Evolutionary conservation across 1,140 invertebrate genomes (phyloP).

Genomic region (Chrysomallon squamiferum): DNA sequence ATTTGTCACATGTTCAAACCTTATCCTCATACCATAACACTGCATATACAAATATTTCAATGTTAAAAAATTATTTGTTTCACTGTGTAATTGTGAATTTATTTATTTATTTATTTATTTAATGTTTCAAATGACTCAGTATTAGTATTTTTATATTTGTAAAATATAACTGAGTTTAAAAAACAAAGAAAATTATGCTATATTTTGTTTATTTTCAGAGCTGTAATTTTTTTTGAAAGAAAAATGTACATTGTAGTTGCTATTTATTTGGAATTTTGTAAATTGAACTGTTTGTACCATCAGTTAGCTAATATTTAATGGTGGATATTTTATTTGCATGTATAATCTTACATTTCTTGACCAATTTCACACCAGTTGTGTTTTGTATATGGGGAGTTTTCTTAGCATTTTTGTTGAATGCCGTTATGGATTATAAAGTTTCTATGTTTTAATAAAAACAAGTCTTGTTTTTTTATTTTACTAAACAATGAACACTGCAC

Average conservation of each 20-base stretch:
- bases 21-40: too few relatives aligned
- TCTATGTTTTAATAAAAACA: slow-evolving; percentile 54
- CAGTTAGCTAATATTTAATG: slow-evolving; percentile 1
- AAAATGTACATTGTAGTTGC: slow-evolving; percentile 2
- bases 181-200: slow-evolving; percentile 17
- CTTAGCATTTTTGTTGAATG: slow-evolving; percentile 48
- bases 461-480: slow-evolving; percentile 45
- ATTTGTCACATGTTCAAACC: too few relatives aligned
- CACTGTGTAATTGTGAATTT: background rate
- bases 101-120: slow-evolving; percentile 1
- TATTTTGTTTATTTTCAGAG: slow-evolving; percentile 27
- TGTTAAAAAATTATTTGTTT: too few relatives aligned
- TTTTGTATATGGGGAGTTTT: slow-evolving; percentile 55
- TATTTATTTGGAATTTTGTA: slow-evolving; percentile 4
- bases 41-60: too few relatives aligned
- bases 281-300: slow-evolving; percentile 5
- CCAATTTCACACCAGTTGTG: slow-evolving; percentile 50
- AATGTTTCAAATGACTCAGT: slow-evolving; percentile 3
- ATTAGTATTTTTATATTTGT: slow-evolving; percentile 14
- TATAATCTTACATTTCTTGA: slow-evolving; percentile 21
- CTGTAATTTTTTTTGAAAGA: slow-evolving; percentile 15
- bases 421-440: slow-evolving; percentile 40
- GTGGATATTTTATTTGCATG: background rate
- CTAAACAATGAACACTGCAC: slow-evolving; percentile 20
- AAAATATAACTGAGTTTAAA: slow-evolving; percentile 8